These are phyloP conservation scores for Gadopsis bispinosus DNA, from an alignment of 2,797 vertebrate genomes.

Conservation along the genomic window DNA sequence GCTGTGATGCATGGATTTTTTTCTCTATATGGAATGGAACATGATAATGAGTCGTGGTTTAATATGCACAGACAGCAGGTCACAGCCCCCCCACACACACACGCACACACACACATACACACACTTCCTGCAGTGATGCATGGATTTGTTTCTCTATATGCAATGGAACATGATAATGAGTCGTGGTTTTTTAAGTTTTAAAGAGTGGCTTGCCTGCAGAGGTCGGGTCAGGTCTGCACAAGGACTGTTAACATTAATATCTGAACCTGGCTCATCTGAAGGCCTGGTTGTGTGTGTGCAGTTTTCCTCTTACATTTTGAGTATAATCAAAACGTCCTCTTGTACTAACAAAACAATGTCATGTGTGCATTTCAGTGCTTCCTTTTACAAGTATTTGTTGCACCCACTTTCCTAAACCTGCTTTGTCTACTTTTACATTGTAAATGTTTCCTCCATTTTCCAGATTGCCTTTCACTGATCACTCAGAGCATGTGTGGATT, in stretches of 20 bases:
- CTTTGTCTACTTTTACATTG: not conserved
- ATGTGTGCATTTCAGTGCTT: not conserved
- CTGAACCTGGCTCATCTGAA: not conserved
- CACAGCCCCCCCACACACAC: too few species aligned
- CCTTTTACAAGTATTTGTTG: not conserved
- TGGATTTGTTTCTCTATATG: not conserved
- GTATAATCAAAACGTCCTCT: not conserved
- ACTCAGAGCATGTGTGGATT: not conserved
- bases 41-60: conserved; percentile 31
- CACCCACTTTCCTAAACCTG: not conserved
- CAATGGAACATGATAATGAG: conserved; percentile 24
- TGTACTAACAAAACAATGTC: not conserved
- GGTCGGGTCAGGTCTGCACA: conserved; percentile 20
- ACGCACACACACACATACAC: conserved; percentile 6
- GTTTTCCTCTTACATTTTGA: not conserved
- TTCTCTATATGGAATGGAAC: conserved; percentile 6
- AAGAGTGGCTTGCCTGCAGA: not conserved
- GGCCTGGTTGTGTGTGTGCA: not conserved
- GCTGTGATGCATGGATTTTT: conserved; percentile 9
- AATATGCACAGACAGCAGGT: conserved; percentile 27
- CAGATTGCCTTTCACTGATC: not conserved
- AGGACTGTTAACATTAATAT: conserved; percentile 6
- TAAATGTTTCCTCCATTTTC: not conserved
- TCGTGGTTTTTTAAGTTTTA: conserved; percentile 17
- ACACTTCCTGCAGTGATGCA: conserved; percentile 7